Percentiles rank a stretch among this genome's conserved stretches.
These are phyloP conservation scores for Brachionichthys hirsutus DNA, from an alignment of 2,113 vertebrate genomes.

Conservation along the genomic window DNA sequence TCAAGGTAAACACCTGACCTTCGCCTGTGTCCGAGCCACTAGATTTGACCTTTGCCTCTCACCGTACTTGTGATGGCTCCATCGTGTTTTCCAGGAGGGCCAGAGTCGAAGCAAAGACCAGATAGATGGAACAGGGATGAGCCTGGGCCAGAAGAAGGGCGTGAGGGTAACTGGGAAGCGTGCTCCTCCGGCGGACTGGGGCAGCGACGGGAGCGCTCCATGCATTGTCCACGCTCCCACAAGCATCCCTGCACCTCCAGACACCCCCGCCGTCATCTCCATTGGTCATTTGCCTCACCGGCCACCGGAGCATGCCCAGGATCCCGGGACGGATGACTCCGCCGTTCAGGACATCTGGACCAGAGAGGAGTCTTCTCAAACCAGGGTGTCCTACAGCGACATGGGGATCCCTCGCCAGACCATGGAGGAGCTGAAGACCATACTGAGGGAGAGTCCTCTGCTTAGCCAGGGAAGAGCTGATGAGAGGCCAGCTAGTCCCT, in stretches of 20 bases:
- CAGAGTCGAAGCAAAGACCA: constrained; percentile 77
- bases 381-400: constrained; percentile 24
- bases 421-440: constrained; percentile 78
- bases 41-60: constrained; percentile 10
- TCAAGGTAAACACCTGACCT: constrained; percentile 64
- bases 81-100: constrained; percentile 72
- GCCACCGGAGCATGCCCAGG: constrained; percentile 30
- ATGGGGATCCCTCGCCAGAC: constrained; percentile 72
- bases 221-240: constrained; percentile 40
- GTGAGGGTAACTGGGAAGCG: constrained; percentile 71
- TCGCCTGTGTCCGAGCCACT: neutral
- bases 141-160: constrained; percentile 77
- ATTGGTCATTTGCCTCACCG: constrained; percentile 40
- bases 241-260: constrained; percentile 41
- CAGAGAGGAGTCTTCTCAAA: constrained; percentile 15
- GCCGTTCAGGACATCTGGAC: constrained; percentile 2
- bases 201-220: constrained; percentile 65
- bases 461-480: constrained; percentile 48
- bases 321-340: constrained; percentile 19
- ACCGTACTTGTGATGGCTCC: constrained; percentile 14
- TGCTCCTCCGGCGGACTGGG: constrained; percentile 63
- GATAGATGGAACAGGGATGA: constrained; percentile 80
- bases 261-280: constrained; percentile 48
- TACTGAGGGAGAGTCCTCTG: constrained; percentile 73
- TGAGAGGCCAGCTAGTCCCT: constrained; percentile 25